Percentiles rank a stretch among this genome's conserved stretches.
Conservation (phyloP, 2,113 vertebrate species). For the Onychorhynchus coronatus region DNA sequence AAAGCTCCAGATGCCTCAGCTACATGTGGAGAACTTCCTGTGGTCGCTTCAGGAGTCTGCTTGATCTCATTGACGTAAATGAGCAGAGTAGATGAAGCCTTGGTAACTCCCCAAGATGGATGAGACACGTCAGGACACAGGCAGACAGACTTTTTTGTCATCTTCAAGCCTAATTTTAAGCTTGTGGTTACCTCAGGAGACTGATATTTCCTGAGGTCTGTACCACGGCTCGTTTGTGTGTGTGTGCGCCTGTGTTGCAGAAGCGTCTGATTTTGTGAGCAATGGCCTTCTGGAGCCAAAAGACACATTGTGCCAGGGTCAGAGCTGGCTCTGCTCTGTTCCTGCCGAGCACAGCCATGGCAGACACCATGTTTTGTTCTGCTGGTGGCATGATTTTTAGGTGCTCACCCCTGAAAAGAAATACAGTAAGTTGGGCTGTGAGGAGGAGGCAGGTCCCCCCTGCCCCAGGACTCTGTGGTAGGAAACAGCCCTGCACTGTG, state of each 20-base stretch:
- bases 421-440: neutral
- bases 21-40: conserved; percentile 25
- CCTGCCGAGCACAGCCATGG: conserved; percentile 40
- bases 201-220: conserved; percentile 61
- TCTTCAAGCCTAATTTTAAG: conserved; percentile 52
- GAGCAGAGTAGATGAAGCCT: neutral
- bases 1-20: conserved; percentile 48
- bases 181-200: conserved; percentile 65
- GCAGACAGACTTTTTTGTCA: conserved; percentile 40
- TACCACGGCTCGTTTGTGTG: conserved; percentile 34
- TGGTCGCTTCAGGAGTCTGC: conserved; percentile 23
- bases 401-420: conserved; percentile 24
- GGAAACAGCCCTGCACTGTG: neutral
- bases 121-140: neutral
- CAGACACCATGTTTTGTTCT: conserved; percentile 14
- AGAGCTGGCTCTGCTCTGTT: conserved; percentile 14
- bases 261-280: conserved; percentile 51
- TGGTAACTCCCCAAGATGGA: conserved; percentile 20
- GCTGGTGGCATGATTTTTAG: conserved; percentile 19
- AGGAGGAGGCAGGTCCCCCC: neutral
- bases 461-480: fast-evolving
- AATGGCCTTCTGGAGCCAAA: conserved; percentile 51
- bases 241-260: neutral
- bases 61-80: conserved; percentile 36
- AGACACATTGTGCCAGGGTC: conserved; percentile 26